These are phyloP conservation scores for Coregonus suidteri DNA, from an alignment of 2,797 vertebrate species.

Conservation along the genomic window DNA sequence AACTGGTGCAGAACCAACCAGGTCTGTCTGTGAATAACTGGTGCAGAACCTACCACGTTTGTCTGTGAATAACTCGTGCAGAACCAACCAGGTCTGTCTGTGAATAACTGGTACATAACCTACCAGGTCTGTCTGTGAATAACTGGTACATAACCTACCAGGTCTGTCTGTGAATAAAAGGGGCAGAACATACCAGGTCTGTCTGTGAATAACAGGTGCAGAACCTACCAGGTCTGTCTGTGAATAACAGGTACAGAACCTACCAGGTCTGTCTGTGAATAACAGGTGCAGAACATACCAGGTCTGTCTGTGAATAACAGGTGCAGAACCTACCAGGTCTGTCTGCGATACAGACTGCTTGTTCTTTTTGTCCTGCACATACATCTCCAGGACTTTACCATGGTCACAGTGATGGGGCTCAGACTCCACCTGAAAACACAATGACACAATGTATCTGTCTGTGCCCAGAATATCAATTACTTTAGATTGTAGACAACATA, in stretches of 20 bases:
- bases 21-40: not conserved
- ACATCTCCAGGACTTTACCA: slow-evolving; percentile 78
- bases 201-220: not conserved
- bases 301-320: not conserved
- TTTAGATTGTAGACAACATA: not conserved
- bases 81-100: slow-evolving; percentile 20
- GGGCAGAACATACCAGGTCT: not conserved
- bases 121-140: slow-evolving; percentile 72
- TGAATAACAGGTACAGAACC: not conserved
- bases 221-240: slow-evolving; percentile 73
- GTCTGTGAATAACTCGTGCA: not conserved
- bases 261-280: not conserved
- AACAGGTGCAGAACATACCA: not conserved
- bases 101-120: slow-evolving; percentile 14
- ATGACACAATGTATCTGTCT: not conserved
- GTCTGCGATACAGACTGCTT: slow-evolving; percentile 65
- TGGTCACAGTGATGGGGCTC: slow-evolving; percentile 81
- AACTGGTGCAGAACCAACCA: not conserved
- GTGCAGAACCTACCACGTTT: not conserved
- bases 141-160: not conserved
- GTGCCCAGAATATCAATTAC: not conserved
- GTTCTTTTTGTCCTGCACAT: slow-evolving; percentile 69
- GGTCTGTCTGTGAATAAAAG: not conserved
- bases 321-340: slow-evolving; percentile 72
- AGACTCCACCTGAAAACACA: slow-evolving; percentile 53